Evolutionary conservation across 2,113 vertebrate genomes (phyloP).

Genomic region (Dolichallabes microphthalmus): DNA sequence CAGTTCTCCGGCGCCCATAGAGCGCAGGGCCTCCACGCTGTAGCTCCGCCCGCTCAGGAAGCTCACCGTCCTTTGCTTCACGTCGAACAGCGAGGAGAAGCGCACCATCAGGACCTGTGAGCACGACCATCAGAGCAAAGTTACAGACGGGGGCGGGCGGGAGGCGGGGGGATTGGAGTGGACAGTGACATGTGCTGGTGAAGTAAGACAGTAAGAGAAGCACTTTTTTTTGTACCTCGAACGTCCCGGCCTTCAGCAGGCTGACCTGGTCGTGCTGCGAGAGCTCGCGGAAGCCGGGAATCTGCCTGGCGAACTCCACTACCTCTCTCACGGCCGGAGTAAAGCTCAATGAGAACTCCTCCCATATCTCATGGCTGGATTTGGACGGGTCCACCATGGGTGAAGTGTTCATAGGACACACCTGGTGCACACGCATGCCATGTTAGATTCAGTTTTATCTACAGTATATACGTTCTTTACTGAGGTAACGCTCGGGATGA

Average conservation of each 20-base stretch:
- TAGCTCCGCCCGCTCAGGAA: constrained; percentile 93
- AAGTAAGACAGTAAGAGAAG: neutral
- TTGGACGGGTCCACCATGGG: constrained; percentile 88
- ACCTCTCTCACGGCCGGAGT: constrained; percentile 95
- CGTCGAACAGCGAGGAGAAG: constrained; percentile 91
- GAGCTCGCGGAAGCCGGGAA: constrained; percentile 92
- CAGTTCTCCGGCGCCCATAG: constrained; percentile 90
- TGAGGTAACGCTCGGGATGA: neutral
- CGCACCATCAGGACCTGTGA: constrained; percentile 94
- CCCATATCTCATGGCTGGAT: constrained; percentile 94
- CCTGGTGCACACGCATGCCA: constrained; percentile 63
- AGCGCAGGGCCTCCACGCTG: constrained; percentile 84
- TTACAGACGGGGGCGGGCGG: neutral
- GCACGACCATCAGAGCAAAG: neutral
- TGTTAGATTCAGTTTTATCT: too few relatives aligned
- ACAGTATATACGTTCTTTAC: too few relatives aligned
- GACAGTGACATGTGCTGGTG: neutral
- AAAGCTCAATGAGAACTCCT: constrained; percentile 97
- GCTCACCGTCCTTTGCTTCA: constrained; percentile 87
- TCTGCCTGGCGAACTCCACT: constrained; percentile 94
- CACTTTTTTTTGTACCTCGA: constrained; percentile 79
- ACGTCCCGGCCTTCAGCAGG: constrained; percentile 95
- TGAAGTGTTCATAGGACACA: constrained; percentile 92
- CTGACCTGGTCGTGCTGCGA: constrained; percentile 93
- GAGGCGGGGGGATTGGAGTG: too few relatives aligned